A percentile compares a stretch with the other conserved stretches of the same genome.
Evolutionary conservation across 2,113 vertebrate species (phyloP).

Genomic region (Gnathonemus longibarbis): DNA sequence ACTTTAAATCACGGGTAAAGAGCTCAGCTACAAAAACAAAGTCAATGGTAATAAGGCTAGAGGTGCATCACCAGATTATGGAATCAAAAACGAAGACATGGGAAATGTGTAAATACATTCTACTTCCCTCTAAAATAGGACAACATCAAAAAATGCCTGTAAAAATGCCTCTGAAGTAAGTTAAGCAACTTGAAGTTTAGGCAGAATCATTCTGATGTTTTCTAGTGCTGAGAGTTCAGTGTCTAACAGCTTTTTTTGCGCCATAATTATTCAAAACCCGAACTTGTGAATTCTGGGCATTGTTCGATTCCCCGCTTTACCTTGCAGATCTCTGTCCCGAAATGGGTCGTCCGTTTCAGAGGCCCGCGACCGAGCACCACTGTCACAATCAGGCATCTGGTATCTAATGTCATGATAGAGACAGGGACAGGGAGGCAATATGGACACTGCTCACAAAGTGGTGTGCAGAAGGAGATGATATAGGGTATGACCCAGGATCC

Average conservation of each 20-base stretch:
- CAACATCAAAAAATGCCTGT: neutral
- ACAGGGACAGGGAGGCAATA: slow-evolving; percentile 11
- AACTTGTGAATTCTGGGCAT: neutral
- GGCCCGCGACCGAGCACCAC: slow-evolving; percentile 67
- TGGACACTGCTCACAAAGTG: neutral
- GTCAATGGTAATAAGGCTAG: slow-evolving; percentile 38
- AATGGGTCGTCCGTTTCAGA: slow-evolving; percentile 80
- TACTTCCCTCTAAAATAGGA: neutral
- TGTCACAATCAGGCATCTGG: slow-evolving; percentile 86
- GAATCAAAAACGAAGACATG: neutral
- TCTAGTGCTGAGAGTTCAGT: neutral
- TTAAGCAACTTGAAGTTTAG: neutral
- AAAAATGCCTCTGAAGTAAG: neutral
- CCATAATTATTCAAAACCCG: neutral
- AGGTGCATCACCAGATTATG: neutral
- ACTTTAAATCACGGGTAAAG: slow-evolving; percentile 49
- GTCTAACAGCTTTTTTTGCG: neutral
- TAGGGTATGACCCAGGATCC: neutral
- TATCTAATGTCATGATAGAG: slow-evolving; percentile 63
- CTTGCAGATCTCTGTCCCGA: slow-evolving; percentile 86
- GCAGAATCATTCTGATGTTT: neutral
- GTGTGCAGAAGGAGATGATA: neutral
- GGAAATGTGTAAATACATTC: neutral
- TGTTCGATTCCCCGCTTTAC: slow-evolving; percentile 49
- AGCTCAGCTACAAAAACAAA: slow-evolving; percentile 35